A percentile compares a stretch with the other conserved stretches of the same genome.
Evolutionary conservation across 2,113 vertebrate species (phyloP).

Genomic region (Lota lota): DNA sequence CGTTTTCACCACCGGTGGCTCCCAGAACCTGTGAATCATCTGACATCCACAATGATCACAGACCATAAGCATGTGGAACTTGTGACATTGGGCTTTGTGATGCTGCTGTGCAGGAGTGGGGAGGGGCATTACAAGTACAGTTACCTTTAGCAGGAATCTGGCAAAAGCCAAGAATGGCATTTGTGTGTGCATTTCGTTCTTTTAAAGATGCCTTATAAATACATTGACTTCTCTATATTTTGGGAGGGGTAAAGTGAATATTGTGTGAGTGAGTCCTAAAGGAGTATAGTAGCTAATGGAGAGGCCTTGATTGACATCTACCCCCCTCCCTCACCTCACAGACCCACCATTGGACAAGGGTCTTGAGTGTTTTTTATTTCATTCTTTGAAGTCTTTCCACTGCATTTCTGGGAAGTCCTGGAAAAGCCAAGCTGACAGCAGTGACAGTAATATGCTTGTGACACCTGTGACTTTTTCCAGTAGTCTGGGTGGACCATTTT

Average conservation of each 20-base stretch:
- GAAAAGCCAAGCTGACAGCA: conserved; percentile 63
- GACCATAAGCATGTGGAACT: no score
- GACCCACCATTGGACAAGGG: conserved; percentile 33
- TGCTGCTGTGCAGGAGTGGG: no score
- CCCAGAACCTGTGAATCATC: conserved; percentile 16
- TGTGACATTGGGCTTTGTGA: no score
- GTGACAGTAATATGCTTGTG: conserved; percentile 63
- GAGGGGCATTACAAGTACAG: no score
- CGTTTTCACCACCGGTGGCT: conserved; percentile 12
- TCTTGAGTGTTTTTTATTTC: conserved; percentile 53
- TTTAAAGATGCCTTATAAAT: no score
- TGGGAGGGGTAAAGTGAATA: no score
- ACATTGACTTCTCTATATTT: no score
- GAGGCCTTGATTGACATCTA: conserved; percentile 41
- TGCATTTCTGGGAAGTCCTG: conserved; percentile 58
- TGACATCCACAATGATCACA: conserved; percentile 7
- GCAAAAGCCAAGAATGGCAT: no score
- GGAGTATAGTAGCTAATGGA: neutral
- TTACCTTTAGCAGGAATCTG: no score
- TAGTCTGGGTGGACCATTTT: conserved; percentile 14
- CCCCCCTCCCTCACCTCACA: conserved; percentile 33
- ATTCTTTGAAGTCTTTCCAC: conserved; percentile 67
- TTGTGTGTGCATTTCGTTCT: no score
- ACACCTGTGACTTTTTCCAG: conserved; percentile 76
- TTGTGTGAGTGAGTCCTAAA: no score